These are phyloP conservation scores for Corticium candelabrum DNA, from an alignment of 37 sponge, comb jelly and placozoan genomes.

Conservation along the genomic window DNA sequence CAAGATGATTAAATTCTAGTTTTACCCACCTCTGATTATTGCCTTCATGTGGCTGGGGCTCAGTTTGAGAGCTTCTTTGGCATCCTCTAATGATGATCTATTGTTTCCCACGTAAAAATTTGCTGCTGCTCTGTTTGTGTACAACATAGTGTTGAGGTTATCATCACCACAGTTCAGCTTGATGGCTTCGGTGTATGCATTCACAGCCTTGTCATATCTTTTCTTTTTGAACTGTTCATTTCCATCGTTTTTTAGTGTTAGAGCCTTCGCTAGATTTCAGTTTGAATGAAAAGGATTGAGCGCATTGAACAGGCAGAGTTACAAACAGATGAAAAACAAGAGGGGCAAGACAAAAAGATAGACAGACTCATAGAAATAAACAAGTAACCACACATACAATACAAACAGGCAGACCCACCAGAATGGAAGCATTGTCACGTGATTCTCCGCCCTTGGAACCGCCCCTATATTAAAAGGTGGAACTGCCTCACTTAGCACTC, in stretches of 20 bases:
- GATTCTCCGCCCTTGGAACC: too few species aligned
- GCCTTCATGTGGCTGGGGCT: constrained; percentile 70
- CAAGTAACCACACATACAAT: too few species aligned
- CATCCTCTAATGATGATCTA: constrained; percentile 56
- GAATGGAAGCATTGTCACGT: too few species aligned
- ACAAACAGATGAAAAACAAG: too few species aligned
- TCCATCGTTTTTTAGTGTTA: constrained; percentile 72
- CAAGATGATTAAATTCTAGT: neutral
- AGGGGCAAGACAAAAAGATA: too few species aligned
- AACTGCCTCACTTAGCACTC: too few species aligned
- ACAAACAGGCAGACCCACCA: too few species aligned
- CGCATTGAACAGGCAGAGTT: too few species aligned
- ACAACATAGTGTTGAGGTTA: constrained; percentile 50
- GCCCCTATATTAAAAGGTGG: too few species aligned
- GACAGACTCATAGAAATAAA: too few species aligned
- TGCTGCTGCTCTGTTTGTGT: constrained; percentile 75
- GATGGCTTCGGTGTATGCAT: constrained; percentile 38
- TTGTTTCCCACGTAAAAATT: constrained; percentile 68
- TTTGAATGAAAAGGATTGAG: too few species aligned
- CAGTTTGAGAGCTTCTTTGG: constrained; percentile 35
- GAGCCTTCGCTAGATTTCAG: constrained; percentile 56
- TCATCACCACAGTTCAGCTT: constrained; percentile 14
- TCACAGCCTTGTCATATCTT: constrained; percentile 51
- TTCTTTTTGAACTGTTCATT: constrained; percentile 55
- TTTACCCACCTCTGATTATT: constrained; percentile 36